phyloP scores from a whole-genome alignment of 2,888 invertebrate species.

The Lasioglossum figueresi region DNA sequence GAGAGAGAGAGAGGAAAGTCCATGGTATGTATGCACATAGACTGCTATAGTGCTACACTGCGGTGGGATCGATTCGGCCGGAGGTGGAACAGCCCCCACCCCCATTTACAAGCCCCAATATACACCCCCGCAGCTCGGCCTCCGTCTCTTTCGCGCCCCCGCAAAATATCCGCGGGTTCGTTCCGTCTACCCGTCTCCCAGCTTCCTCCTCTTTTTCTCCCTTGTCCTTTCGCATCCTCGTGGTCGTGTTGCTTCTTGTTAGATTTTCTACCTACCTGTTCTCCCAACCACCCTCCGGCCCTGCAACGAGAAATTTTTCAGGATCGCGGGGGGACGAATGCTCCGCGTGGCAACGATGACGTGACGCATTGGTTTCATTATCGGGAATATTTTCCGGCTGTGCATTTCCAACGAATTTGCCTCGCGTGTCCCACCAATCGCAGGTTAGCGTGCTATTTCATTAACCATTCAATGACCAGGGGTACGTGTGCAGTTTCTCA shows the following conservation, averaged over 20 bases:
- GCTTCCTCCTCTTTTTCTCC: constrained; percentile 16
- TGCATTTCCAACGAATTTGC: background rate
- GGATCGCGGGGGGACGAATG: background rate
- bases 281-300: background rate
- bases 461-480: background rate
- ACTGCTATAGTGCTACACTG: constrained; percentile 78
- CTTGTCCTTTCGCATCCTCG: constrained; percentile 47
- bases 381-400: background rate
- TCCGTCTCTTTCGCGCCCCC: constrained; percentile 69
- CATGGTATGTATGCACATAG: constrained; percentile 79
- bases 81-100: constrained; percentile 73
- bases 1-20: constrained; percentile 55
- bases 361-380: background rate
- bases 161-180: constrained; percentile 71
- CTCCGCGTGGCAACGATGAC: constrained; percentile 2
- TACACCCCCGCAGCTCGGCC: constrained; percentile 69
- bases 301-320: background rate
- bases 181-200: constrained; percentile 30
- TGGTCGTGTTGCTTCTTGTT: constrained; percentile 57
- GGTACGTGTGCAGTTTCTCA: background rate
- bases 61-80: constrained; percentile 81
- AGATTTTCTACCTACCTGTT: constrained; percentile 39
- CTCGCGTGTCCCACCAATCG: background rate
- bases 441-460: background rate
- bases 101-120: constrained; percentile 76